A percentile compares a stretch with the other conserved stretches of the same genome.
Conservation (phyloP, 2,888 invertebrate species). For the Rhimphoctona megacephalus region DNA sequence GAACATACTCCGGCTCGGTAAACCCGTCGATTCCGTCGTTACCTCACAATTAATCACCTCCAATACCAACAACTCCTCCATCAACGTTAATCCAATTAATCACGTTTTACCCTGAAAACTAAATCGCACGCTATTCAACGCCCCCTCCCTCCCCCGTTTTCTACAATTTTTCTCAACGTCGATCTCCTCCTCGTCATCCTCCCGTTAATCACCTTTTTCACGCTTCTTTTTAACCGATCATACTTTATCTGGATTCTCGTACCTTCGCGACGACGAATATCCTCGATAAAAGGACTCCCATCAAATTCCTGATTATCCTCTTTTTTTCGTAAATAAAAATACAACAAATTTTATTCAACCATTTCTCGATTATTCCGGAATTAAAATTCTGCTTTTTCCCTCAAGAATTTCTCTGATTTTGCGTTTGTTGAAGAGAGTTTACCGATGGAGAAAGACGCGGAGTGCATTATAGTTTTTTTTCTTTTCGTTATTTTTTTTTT, state of each 20-base stretch:
- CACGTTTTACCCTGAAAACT: constrained; percentile 63
- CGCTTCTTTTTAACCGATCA: not conserved
- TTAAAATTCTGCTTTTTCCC: not conserved
- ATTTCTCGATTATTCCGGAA: not conserved
- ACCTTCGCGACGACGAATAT: not conserved
- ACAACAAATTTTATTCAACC: not conserved
- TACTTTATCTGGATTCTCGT: not conserved
- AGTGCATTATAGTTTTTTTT: constrained; percentile 41
- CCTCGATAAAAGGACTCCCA: not conserved
- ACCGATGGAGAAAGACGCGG: not conserved
- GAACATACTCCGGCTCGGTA: constrained; percentile 91
- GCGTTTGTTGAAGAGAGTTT: not conserved
- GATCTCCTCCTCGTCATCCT: not conserved
- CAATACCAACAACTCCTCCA: constrained; percentile 44
- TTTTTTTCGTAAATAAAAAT: not conserved
- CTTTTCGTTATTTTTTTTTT: constrained; percentile 6
- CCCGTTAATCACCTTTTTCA: not conserved
- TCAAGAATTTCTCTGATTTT: not conserved
- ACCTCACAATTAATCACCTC: constrained; percentile 43
- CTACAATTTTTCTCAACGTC: not conserved
- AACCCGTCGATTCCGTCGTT: constrained; percentile 75
- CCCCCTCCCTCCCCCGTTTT: too few species aligned
- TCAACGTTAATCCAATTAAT: constrained; percentile 51
- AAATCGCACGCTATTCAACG: not conserved
- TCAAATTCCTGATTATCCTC: not conserved